Evolutionary conservation across 1,140 invertebrate species (phyloP).

Genomic region (Andricus grossulariae): DNA sequence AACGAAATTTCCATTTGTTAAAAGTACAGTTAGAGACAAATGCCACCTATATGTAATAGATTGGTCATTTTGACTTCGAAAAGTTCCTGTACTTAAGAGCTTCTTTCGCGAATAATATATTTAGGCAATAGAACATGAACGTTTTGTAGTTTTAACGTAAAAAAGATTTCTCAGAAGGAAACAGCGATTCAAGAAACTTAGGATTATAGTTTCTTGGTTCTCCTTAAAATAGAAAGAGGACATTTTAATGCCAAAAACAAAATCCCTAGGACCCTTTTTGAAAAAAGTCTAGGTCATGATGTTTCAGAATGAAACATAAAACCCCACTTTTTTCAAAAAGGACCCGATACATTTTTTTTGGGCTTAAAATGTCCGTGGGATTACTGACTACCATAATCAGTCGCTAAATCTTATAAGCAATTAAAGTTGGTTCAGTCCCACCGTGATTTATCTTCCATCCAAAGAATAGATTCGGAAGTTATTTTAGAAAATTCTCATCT

Average conservation of each 20-base stretch:
- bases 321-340: no score
- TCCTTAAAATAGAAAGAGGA: neutral
- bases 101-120: neutral
- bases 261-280: no score
- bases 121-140: neutral
- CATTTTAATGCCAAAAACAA: no score
- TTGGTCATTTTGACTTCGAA: constrained; percentile 4
- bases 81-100: neutral
- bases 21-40: neutral
- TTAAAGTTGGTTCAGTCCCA: no score
- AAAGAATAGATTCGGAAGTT: neutral
- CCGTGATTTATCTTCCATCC: no score
- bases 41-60: neutral
- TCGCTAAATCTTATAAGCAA: no score
- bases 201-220: neutral
- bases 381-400: no score
- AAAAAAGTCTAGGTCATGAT: no score
- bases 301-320: no score
- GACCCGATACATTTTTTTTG: no score
- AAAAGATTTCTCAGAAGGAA: neutral
- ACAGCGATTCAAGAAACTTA: neutral
- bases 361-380: no score
- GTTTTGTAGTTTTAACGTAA: constrained; percentile 2
- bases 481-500: constrained; percentile 8
- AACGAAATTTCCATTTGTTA: neutral